phyloP scores from a whole-genome alignment of 1,140 invertebrate species.

The Zaprionus davidi region DNA sequence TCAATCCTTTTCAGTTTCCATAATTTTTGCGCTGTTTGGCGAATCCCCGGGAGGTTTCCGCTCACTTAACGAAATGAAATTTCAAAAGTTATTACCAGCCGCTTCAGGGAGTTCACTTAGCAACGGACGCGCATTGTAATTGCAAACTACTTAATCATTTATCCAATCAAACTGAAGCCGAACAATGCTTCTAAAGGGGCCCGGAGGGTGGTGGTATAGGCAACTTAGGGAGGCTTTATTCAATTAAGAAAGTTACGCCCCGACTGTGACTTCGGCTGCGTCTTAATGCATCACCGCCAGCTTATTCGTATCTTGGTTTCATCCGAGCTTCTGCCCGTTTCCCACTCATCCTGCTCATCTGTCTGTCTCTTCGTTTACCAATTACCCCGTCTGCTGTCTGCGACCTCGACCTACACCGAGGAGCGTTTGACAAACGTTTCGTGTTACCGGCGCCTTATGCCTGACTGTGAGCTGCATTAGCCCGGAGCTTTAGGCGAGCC shows the following conservation, averaged over 20 bases:
- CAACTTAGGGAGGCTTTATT: slow-evolving; percentile 23
- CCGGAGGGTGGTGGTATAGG: neutral
- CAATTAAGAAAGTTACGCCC: slow-evolving; percentile 64
- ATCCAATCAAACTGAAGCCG: slow-evolving; percentile 51
- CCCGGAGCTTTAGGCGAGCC: slow-evolving; percentile 61
- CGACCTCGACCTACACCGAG: slow-evolving; percentile 44
- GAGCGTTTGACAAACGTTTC: slow-evolving; percentile 69
- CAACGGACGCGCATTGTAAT: slow-evolving; percentile 28
- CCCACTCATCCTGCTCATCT: slow-evolving; percentile 2
- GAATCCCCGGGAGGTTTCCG: slow-evolving; percentile 6
- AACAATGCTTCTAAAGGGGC: slow-evolving; percentile 33
- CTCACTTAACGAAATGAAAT: slow-evolving; percentile 36
- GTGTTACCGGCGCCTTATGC: slow-evolving; percentile 62
- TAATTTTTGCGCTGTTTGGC: neutral
- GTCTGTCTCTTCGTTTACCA: slow-evolving; percentile 24
- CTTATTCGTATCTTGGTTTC: slow-evolving; percentile 13
- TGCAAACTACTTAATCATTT: slow-evolving; percentile 58
- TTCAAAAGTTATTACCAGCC: slow-evolving; percentile 19
- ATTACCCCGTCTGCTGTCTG: slow-evolving; percentile 10
- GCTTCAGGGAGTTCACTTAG: slow-evolving; percentile 4
- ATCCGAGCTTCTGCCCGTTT: neutral
- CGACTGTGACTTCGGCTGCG: slow-evolving; percentile 37
- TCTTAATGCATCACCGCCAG: slow-evolving; percentile 53
- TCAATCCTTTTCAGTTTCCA: neutral
- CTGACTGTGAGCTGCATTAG: slow-evolving; percentile 68